Evolutionary conservation across 2,797 vertebrate species (phyloP).

Genomic region (Molossus alvarezi): DNA sequence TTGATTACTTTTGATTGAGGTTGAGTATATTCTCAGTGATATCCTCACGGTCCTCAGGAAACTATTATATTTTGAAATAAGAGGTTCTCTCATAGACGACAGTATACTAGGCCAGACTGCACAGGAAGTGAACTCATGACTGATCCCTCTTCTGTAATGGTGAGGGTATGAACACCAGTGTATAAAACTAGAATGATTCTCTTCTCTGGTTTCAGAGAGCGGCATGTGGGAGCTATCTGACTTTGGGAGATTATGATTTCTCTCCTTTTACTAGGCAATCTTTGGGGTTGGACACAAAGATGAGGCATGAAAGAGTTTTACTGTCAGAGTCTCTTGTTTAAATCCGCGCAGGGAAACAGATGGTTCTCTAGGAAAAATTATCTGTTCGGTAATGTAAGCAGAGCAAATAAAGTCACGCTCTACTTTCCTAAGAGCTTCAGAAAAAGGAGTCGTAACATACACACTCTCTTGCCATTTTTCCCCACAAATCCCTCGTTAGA

Average conservation of each 20-base stretch:
- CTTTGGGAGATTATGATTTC: neutral
- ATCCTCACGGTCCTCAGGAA: neutral
- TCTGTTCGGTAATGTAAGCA: neutral
- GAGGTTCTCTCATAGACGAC: neutral
- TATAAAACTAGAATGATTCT: neutral
- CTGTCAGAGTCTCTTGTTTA: conserved; percentile 19
- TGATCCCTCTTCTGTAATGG: neutral
- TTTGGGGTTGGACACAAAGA: neutral
- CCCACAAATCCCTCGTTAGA: neutral
- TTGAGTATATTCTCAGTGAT: conserved; percentile 14
- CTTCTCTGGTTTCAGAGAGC: neutral
- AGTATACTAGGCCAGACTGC: neutral
- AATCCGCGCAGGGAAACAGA: neutral
- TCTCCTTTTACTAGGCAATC: neutral
- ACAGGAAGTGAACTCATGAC: neutral
- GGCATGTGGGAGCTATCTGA: neutral
- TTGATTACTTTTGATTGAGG: conserved; percentile 28
- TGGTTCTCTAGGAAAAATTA: neutral
- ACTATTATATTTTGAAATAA: neutral
- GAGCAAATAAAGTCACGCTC: neutral
- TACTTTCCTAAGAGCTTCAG: neutral
- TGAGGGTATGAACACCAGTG: neutral
- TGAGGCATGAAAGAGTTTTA: neutral
- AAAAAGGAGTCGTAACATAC: neutral
- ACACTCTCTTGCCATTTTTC: neutral